Conservation (phyloP, 2,888 invertebrate species). For the Plebejus argus region DNA sequence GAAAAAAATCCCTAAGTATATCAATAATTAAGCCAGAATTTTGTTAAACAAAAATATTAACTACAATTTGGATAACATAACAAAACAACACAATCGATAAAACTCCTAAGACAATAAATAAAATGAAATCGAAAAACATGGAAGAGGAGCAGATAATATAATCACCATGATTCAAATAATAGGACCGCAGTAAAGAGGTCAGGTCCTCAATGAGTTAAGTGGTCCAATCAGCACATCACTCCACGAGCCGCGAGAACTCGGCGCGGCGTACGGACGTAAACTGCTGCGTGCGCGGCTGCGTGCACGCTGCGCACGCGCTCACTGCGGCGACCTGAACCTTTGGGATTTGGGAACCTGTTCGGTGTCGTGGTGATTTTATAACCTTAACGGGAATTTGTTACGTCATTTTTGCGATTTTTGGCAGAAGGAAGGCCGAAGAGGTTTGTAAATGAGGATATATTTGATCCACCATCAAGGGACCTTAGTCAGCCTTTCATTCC, state of each 20-base stretch:
- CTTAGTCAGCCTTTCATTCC: background rate
- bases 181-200: slow-evolving; percentile 38
- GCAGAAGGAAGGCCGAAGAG: background rate
- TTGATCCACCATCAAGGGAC: background rate
- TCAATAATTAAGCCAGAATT: too few relatives aligned
- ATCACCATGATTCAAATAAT: slow-evolving; percentile 57
- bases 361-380: slow-evolving; percentile 13
- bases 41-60: too few relatives aligned
- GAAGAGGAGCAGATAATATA: slow-evolving; percentile 37
- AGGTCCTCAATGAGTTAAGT: slow-evolving; percentile 59
- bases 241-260: slow-evolving; percentile 53
- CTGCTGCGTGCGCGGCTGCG: slow-evolving; percentile 55
- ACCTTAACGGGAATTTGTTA: background rate
- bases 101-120: background rate
- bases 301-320: background rate
- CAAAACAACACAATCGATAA: background rate
- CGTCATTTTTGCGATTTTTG: slow-evolving; percentile 19
- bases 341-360: slow-evolving; percentile 26
- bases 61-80: too few relatives aligned
- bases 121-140: background rate
- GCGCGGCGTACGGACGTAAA: slow-evolving; percentile 57
- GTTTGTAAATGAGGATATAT: background rate
- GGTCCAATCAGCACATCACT: slow-evolving; percentile 66
- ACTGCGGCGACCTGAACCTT: slow-evolving; percentile 1
- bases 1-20: too few relatives aligned